A percentile compares a stretch with the other conserved stretches of the same genome.
Evolutionary conservation across 2,888 invertebrate genomes (phyloP).

Genomic region (Syrphus vitripennis): DNA sequence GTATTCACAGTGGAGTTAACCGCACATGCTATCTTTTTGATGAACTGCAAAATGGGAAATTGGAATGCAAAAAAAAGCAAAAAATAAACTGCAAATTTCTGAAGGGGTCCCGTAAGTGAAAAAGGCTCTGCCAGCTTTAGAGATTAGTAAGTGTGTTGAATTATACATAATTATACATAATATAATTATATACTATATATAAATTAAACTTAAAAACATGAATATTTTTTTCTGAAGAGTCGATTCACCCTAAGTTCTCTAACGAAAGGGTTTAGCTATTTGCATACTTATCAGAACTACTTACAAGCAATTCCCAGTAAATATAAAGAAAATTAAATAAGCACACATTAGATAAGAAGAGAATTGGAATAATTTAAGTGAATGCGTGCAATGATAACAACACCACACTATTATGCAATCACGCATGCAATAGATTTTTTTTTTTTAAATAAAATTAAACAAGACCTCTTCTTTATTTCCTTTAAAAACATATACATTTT

Average conservation of each 20-base stretch:
- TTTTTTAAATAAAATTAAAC: neutral
- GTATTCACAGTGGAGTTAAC: too few species aligned
- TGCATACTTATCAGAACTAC: neutral
- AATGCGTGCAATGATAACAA: slow-evolving; percentile 1
- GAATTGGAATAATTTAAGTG: neutral
- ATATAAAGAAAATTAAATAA: neutral
- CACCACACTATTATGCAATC: neutral
- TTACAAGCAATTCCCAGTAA: neutral
- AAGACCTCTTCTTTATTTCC: neutral
- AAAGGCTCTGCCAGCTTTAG: too few species aligned
- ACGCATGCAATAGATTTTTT: slow-evolving; percentile 5
- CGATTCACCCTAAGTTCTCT: neutral
- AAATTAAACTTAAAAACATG: too few species aligned
- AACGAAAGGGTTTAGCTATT: neutral
- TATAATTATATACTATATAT: too few species aligned
- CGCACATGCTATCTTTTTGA: too few species aligned
- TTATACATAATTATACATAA: too few species aligned
- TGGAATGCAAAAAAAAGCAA: too few species aligned
- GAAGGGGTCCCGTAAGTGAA: too few species aligned
- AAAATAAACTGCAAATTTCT: too few species aligned
- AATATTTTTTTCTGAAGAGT: neutral
- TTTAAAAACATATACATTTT: neutral
- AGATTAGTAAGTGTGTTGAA: too few species aligned
- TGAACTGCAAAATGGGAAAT: too few species aligned
- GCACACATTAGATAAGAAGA: neutral